Conservation (phyloP, 2,113 vertebrate genomes). For the Esox niger region DNA sequence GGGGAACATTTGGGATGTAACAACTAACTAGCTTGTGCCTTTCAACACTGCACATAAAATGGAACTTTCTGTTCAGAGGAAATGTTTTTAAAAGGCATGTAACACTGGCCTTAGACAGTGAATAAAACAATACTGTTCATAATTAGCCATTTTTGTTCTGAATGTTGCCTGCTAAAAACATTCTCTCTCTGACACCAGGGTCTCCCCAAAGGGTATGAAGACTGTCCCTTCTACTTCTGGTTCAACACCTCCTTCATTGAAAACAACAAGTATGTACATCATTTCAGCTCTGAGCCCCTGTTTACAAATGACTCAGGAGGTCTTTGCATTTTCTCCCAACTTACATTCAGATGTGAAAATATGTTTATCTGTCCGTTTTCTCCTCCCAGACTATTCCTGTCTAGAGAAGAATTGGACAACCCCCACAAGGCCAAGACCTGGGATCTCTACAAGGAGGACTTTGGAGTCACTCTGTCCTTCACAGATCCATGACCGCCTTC, state of each 20-base stretch:
- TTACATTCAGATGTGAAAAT: too few species aligned
- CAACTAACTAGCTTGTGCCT: background rate
- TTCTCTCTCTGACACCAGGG: constrained; percentile 61
- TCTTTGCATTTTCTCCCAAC: too few species aligned
- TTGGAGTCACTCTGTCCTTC: constrained; percentile 86
- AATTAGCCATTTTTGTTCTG: background rate
- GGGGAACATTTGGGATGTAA: background rate
- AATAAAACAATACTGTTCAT: too few species aligned
- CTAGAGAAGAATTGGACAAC: constrained; percentile 90
- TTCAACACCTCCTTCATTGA: constrained; percentile 91
- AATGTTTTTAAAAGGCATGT: too few species aligned
- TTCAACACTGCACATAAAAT: background rate
- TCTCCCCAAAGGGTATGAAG: constrained; percentile 88
- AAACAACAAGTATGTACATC: constrained; percentile 85
- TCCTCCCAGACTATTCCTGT: constrained; percentile 80
- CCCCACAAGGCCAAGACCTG: constrained; percentile 88
- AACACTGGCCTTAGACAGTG: too few species aligned
- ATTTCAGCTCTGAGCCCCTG: too few species aligned
- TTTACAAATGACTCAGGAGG: too few species aligned
- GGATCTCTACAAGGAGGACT: constrained; percentile 83
- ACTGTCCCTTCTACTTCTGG: constrained; percentile 94
- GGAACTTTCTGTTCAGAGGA: background rate
- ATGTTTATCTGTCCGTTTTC: too few species aligned
- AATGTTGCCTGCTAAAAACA: background rate
- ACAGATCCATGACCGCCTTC: constrained; percentile 48